These are phyloP conservation scores for Mormyrus iriodes DNA, from an alignment of 2,113 vertebrate species.

Conservation along the genomic window DNA sequence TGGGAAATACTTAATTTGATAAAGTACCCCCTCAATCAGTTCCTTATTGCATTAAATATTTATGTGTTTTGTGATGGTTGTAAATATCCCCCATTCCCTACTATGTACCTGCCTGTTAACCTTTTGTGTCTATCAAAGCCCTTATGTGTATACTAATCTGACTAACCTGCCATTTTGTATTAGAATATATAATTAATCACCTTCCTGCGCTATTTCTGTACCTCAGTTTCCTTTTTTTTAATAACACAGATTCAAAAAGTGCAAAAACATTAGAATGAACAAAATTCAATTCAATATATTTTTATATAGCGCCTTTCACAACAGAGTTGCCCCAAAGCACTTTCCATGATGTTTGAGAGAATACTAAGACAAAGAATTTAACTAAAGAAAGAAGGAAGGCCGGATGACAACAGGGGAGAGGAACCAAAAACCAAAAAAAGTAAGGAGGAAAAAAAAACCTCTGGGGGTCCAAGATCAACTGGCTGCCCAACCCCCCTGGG, in stretches of 20 bases:
- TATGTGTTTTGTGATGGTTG: background rate
- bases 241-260: background rate
- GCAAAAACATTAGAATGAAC: background rate
- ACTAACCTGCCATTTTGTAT: background rate
- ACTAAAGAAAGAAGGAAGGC: too few species aligned
- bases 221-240: background rate
- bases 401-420: too few species aligned
- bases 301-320: too few species aligned
- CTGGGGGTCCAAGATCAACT: too few species aligned
- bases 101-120: background rate
- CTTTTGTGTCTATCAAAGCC: background rate
- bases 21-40: background rate
- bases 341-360: too few species aligned
- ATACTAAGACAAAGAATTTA: too few species aligned
- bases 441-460: too few species aligned
- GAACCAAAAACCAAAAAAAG: too few species aligned
- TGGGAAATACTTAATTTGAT: background rate
- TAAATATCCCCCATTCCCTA: background rate
- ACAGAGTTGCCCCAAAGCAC: too few species aligned
- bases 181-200: background rate
- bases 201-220: background rate
- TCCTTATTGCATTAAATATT: background rate
- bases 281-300: too few species aligned
- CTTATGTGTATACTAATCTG: background rate
- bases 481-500: too few species aligned